Evolutionary conservation across 2,888 invertebrate genomes (phyloP).

Genomic region (Trichopria drosophilae): DNA sequence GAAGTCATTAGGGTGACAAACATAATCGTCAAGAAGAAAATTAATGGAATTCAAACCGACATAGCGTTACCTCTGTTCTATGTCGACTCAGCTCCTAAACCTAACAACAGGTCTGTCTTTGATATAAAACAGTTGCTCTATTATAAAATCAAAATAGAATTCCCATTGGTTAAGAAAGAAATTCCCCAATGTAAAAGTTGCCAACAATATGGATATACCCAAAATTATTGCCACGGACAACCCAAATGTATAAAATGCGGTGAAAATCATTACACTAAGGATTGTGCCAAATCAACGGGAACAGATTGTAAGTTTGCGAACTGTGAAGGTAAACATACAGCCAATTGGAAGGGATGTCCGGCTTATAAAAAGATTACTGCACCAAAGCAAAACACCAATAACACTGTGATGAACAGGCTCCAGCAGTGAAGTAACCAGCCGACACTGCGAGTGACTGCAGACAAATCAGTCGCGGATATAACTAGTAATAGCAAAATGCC

Average conservation of each 20-base stretch:
- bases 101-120: background rate
- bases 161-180: background rate
- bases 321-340: conserved; percentile 33
- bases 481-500: too few species aligned
- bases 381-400: background rate
- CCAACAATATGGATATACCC: background rate
- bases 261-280: conserved; percentile 22
- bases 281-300: conserved; percentile 18
- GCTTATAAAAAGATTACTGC: conserved; percentile 3
- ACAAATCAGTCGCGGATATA: too few species aligned
- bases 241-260: conserved; percentile 20
- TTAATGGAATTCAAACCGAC: background rate
- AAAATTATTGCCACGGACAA: conserved; percentile 1
- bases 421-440: too few species aligned
- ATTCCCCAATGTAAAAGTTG: conserved; percentile 8
- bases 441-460: too few species aligned
- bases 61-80: background rate
- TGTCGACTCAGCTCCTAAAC: background rate
- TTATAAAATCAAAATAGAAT: conserved; percentile 7
- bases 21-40: background rate
- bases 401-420: background rate
- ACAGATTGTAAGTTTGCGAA: conserved; percentile 9
- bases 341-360: conserved; percentile 38
- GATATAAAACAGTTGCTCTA: conserved; percentile 6
- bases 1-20: too few species aligned